Conservation (phyloP, 92 coral and sea anemone genomes). For the Porites lobata region DNA sequence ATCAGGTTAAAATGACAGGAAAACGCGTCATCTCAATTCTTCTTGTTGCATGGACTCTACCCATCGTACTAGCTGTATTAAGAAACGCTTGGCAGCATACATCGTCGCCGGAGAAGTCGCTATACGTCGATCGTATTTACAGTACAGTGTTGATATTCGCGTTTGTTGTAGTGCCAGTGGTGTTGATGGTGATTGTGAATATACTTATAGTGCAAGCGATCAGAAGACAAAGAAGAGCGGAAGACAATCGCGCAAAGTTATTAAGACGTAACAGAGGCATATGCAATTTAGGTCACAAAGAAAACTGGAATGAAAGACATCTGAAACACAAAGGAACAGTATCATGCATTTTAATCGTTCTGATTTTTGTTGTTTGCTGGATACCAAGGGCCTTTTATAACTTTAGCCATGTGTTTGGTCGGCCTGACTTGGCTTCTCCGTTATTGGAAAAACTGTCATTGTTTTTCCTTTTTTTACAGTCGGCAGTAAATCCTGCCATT, state of each 20-base stretch:
- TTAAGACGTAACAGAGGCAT: not conserved
- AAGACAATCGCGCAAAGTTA: not conserved
- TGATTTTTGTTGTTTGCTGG: slow-evolving; percentile 76
- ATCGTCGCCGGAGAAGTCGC: not conserved
- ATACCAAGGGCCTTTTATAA: slow-evolving; percentile 74
- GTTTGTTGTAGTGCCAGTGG: slow-evolving; percentile 68
- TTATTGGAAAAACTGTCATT: slow-evolving; percentile 52
- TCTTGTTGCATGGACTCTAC: slow-evolving; percentile 58
- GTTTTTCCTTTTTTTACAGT: slow-evolving; percentile 73
- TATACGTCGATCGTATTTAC: slow-evolving; percentile 48
- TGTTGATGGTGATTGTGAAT: slow-evolving; percentile 56
- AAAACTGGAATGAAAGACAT: slow-evolving; percentile 5
- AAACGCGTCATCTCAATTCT: slow-evolving; percentile 45
- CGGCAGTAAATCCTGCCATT: slow-evolving; percentile 72
- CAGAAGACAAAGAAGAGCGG: slow-evolving; percentile 43
- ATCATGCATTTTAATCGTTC: slow-evolving; percentile 69
- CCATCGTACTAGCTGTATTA: slow-evolving; percentile 39
- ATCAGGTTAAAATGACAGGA: slow-evolving; percentile 65
- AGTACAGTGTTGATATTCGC: slow-evolving; percentile 57
- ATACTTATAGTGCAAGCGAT: slow-evolving; percentile 63
- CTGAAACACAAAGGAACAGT: slow-evolving; percentile 70
- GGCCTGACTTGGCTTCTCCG: slow-evolving; percentile 63
- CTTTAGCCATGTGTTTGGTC: slow-evolving; percentile 58
- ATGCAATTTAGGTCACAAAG: not conserved
- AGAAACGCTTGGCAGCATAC: slow-evolving; percentile 64